phyloP scores from a whole-genome alignment of 2,113 vertebrate genomes.

The Pluvialis apricaria region DNA sequence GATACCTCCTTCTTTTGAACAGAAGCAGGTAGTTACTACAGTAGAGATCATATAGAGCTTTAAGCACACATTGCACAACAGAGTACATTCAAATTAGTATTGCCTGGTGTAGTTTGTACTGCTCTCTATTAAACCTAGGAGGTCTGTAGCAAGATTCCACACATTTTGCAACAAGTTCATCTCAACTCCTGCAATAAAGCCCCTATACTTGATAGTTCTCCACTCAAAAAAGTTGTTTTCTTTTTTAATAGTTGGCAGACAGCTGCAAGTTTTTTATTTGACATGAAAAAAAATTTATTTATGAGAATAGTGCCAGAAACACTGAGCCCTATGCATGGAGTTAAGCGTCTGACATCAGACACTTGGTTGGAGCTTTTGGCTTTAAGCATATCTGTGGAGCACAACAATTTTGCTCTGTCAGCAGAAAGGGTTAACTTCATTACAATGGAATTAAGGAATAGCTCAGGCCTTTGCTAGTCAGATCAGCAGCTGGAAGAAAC shows the following conservation, averaged over 20 bases:
- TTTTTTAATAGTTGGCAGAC: not conserved
- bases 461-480: not conserved
- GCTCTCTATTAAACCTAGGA: not conserved
- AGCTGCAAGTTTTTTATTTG: not conserved
- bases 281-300: not conserved
- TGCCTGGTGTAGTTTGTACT: not conserved
- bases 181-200: not conserved
- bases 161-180: not conserved
- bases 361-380: not conserved
- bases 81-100: not conserved
- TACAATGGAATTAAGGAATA: not conserved
- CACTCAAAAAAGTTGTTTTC: not conserved
- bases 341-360: not conserved
- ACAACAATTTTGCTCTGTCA: not conserved
- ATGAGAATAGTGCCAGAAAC: not conserved
- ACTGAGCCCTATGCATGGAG: rapidly evolving
- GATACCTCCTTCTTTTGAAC: not conserved
- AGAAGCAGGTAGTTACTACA: not conserved
- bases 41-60: not conserved
- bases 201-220: not conserved
- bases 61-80: not conserved
- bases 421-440: not conserved
- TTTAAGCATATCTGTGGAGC: not conserved
- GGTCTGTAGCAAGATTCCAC: not conserved
- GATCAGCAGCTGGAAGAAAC: not conserved